Evolutionary conservation across 2,113 vertebrate genomes (phyloP), one percentile per base, ranked within the genome.

Genomic region (Tiliqua scincoides): DNA sequence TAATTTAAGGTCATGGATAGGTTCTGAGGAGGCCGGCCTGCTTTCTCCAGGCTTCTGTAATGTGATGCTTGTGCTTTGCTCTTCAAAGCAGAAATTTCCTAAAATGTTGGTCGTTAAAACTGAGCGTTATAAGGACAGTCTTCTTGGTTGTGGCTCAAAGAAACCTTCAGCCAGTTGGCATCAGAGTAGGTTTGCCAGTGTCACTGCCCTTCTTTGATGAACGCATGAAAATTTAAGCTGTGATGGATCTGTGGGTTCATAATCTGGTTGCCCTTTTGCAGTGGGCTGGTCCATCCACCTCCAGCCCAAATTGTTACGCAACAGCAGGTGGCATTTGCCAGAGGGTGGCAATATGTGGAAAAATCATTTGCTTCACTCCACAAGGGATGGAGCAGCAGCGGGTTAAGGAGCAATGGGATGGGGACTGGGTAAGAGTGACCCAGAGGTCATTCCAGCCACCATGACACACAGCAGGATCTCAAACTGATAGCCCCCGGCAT

Each of bases 1-100:
- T 92, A 82, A 88, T 84, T 82, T 52, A 92, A 71, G 76, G 86
- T 78, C 89, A 73, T 7, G 4, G 17, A 30, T 63, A 37, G 74
- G 57, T 18, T 91, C 83, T 88, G 85, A 17, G 23, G 70, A 71
- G 71, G 67, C 70, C 82, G 79, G 37, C 62, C 84, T 79, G 73
- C 84, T 83, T 68, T 85, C 86, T 65, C 52, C 20, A 75, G 70
- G 52, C 43, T 67, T 72, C 1, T 23, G 72, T 68, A 70, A 68
- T 82, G 25, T 4, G 52, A 83, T 61, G 48, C 80, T 40, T 2
- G 8, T 57, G 32, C 72, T 43, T 8, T 57, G 32, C 72, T 43
- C 68, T 57, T 82, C 59, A 62, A 1, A 6, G 40, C 52, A 30
- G 76, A 86, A 63, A 37, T 70, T 37, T 86, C 79, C 48, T 30